These are phyloP conservation scores for Ivindomyrus marchei DNA, from an alignment of 2,113 vertebrate species.

Conservation along the genomic window DNA sequence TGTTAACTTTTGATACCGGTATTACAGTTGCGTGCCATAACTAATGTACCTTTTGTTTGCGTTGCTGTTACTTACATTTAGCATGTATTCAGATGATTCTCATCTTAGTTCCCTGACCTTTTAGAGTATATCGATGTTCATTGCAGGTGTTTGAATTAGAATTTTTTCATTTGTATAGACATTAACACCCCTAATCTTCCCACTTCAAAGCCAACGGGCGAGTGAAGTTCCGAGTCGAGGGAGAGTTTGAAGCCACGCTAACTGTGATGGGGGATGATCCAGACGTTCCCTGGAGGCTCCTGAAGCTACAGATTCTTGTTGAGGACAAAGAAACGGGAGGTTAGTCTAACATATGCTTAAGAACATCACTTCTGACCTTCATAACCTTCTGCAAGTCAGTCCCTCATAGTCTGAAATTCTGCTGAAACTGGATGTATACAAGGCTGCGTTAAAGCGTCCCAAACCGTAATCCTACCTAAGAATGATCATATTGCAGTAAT, in stretches of 20 bases:
- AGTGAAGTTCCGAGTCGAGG: conserved; percentile 95
- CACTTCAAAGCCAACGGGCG: conserved; percentile 81
- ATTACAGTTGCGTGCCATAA: background rate
- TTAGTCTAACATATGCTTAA: conserved; percentile 44
- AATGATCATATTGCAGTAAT: background rate
- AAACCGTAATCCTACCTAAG: background rate
- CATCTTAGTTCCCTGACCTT: background rate
- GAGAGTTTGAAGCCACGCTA: conserved; percentile 95
- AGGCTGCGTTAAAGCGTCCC: background rate
- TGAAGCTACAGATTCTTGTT: conserved; percentile 93
- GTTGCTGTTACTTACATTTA: background rate
- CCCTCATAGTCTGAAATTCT: background rate
- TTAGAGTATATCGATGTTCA: background rate
- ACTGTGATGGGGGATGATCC: conserved; percentile 99
- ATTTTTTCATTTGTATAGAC: background rate
- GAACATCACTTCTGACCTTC: background rate
- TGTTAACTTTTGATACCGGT: background rate
- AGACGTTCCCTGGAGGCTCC: conserved; percentile 92
- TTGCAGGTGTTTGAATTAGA: background rate
- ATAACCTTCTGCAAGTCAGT: background rate
- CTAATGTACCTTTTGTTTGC: background rate
- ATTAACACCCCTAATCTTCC: background rate
- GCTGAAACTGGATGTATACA: background rate
- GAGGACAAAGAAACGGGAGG: conserved; percentile 98
- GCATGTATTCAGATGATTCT: background rate